phyloP scores from a whole-genome alignment of 1,140 invertebrate species.

The Lithobius niger region DNA sequence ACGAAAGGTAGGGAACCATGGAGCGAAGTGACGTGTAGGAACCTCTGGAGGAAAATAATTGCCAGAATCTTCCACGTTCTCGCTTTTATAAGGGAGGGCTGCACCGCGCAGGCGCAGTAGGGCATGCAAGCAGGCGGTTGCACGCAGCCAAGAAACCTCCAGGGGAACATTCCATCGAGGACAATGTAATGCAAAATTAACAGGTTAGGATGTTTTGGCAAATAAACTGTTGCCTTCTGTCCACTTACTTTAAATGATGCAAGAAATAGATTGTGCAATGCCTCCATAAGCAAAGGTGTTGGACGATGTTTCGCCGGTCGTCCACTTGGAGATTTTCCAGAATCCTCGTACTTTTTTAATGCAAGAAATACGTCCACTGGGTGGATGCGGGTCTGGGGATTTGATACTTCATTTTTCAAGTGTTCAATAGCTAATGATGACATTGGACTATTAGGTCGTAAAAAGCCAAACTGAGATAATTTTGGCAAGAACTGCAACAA shows the following conservation, averaged over 20 bases:
- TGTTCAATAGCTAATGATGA: conserved; percentile 31
- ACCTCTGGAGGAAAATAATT: too few species aligned
- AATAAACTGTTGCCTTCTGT: too few species aligned
- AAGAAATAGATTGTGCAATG: conserved; percentile 29
- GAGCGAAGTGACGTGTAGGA: too few species aligned
- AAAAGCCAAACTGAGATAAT: conserved; percentile 44
- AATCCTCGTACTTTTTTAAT: conserved; percentile 41
- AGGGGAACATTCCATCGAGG: too few species aligned
- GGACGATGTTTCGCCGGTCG: conserved; percentile 16
- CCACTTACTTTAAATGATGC: conserved; percentile 30
- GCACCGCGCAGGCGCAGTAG: too few species aligned
- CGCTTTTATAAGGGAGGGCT: too few species aligned
- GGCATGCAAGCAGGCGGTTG: too few species aligned
- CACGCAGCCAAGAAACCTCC: too few species aligned
- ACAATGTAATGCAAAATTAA: too few species aligned
- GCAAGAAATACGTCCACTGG: conserved; percentile 44
- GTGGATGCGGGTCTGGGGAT: conserved; percentile 39
- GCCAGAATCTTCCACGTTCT: too few species aligned
- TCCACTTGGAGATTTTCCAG: conserved; percentile 36
- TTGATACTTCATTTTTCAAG: conserved; percentile 31
- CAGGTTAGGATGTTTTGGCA: too few species aligned
- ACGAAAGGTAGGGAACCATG: too few species aligned
- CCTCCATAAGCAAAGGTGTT: conserved; percentile 26
- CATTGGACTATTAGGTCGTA: conserved; percentile 32
- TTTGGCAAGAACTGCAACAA: conserved; percentile 46